These are phyloP conservation scores for Periophthalmus modestus DNA, from an alignment of 2,113 vertebrate species.

Conservation along the genomic window DNA sequence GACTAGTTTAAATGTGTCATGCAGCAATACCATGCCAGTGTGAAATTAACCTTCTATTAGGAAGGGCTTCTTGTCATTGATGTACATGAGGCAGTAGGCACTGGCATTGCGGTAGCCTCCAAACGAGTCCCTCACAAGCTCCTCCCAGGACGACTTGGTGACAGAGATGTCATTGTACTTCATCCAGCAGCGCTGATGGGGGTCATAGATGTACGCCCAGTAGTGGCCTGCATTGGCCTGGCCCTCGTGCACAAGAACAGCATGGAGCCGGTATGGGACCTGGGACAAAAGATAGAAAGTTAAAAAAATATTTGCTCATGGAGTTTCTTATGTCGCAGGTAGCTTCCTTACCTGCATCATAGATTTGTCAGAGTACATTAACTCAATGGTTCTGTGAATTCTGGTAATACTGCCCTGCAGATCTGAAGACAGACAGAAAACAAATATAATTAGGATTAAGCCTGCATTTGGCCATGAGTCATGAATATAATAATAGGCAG, in stretches of 20 bases:
- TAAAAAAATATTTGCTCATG: neutral
- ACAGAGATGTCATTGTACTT: conserved; percentile 99
- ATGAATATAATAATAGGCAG: neutral
- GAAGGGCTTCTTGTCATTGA: conserved; percentile 95
- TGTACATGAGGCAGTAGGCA: conserved; percentile 99
- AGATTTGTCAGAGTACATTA: conserved; percentile 98
- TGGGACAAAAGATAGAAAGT: conserved; percentile 43
- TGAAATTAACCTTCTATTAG: conserved; percentile 88
- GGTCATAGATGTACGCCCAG: conserved; percentile 98
- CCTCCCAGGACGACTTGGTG: conserved; percentile 97
- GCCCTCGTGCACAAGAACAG: conserved; percentile 96
- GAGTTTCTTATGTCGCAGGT: neutral
- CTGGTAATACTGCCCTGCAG: conserved; percentile 95
- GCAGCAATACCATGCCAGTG: neutral
- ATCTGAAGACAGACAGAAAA: conserved; percentile 75
- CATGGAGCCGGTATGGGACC: conserved; percentile 96
- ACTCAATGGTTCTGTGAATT: conserved; percentile 95
- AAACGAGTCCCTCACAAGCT: conserved; percentile 95
- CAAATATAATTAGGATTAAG: neutral
- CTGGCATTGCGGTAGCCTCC: conserved; percentile 97
- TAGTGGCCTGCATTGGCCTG: conserved; percentile 98
- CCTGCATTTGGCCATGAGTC: neutral
- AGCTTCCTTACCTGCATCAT: conserved; percentile 90
- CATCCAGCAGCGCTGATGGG: conserved; percentile 93
- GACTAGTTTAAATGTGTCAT: neutral